These are phyloP conservation scores for Drosophila novamexicana DNA, from an alignment of 1,140 invertebrate species.

Conservation along the genomic window DNA sequence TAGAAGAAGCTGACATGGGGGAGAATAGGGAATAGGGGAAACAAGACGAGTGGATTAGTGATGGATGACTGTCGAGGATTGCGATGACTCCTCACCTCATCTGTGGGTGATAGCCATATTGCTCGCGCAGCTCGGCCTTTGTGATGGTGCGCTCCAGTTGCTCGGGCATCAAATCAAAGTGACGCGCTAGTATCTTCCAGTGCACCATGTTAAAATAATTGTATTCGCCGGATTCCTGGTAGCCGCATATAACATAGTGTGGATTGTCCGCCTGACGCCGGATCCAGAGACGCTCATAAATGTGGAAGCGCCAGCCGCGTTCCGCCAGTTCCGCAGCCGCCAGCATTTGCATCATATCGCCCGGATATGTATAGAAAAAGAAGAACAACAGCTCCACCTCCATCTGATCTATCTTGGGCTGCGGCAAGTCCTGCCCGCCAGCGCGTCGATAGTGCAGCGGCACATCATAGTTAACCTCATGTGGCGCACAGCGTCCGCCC, in stretches of 20 bases:
- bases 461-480: slow-evolving; percentile 22
- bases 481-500: slow-evolving; percentile 24
- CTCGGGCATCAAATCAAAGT: slow-evolving; percentile 52
- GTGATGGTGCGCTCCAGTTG: slow-evolving; percentile 57
- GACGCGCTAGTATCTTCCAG: slow-evolving; percentile 51
- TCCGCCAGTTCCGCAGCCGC: slow-evolving; percentile 64
- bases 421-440: slow-evolving; percentile 8
- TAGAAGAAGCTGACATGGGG: slow-evolving; percentile 18
- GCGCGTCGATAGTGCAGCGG: slow-evolving; percentile 13
- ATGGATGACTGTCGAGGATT: background rate
- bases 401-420: slow-evolving; percentile 63
- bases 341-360: slow-evolving; percentile 71
- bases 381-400: slow-evolving; percentile 59
- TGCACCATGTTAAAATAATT: slow-evolving; percentile 68
- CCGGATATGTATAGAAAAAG: slow-evolving; percentile 62
- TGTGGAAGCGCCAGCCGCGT: slow-evolving; percentile 65
- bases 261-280: slow-evolving; percentile 62
- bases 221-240: slow-evolving; percentile 61
- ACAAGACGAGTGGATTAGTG: background rate
- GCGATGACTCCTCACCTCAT: slow-evolving; percentile 41
- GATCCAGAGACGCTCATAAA: slow-evolving; percentile 50
- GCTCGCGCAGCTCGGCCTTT: slow-evolving; percentile 48
- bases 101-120: slow-evolving; percentile 60
- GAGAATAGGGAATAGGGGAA: background rate
- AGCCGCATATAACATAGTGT: slow-evolving; percentile 34